Percentiles rank a stretch among this genome's conserved stretches.
phyloP scores from a whole-genome alignment of 2,113 vertebrate species.

The Eira barbara region DNA sequence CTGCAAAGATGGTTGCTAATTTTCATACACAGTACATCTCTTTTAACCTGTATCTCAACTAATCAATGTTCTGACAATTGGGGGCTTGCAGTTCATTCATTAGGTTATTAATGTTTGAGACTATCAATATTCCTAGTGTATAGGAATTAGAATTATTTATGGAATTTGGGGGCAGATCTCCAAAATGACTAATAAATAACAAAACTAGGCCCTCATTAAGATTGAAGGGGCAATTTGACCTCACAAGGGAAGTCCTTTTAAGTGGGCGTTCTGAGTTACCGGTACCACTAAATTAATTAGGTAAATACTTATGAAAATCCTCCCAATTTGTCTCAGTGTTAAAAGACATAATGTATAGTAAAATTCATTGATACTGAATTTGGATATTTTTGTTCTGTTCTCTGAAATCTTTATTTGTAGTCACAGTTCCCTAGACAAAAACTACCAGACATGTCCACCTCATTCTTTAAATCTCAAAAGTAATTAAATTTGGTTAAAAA shows the following conservation, averaged over 20 bases:
- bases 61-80: constrained; percentile 70
- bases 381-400: constrained; percentile 58
- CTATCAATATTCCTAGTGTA: constrained; percentile 23
- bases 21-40: constrained; percentile 6
- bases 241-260: constrained; percentile 46
- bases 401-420: constrained; percentile 70
- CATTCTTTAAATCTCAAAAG: constrained; percentile 74
- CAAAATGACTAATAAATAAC: constrained; percentile 30
- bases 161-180: constrained; percentile 53
- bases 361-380: constrained; percentile 65
- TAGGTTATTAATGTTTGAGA: constrained; percentile 74
- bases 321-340: neutral
- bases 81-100: constrained; percentile 73
- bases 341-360: constrained; percentile 39
- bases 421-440: constrained; percentile 65
- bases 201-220: constrained; percentile 56
- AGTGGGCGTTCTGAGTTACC: constrained; percentile 16
- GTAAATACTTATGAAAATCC: constrained; percentile 51
- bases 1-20: constrained; percentile 43
- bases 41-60: constrained; percentile 74
- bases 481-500: constrained; percentile 72
- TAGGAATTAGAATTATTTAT: constrained; percentile 61
- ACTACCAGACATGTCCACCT: constrained; percentile 56
- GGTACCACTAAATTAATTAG: constrained; percentile 59
- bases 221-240: constrained; percentile 1